Evolutionary conservation across 2,797 vertebrate species (phyloP).

Genomic region (Betta splendens): DNA sequence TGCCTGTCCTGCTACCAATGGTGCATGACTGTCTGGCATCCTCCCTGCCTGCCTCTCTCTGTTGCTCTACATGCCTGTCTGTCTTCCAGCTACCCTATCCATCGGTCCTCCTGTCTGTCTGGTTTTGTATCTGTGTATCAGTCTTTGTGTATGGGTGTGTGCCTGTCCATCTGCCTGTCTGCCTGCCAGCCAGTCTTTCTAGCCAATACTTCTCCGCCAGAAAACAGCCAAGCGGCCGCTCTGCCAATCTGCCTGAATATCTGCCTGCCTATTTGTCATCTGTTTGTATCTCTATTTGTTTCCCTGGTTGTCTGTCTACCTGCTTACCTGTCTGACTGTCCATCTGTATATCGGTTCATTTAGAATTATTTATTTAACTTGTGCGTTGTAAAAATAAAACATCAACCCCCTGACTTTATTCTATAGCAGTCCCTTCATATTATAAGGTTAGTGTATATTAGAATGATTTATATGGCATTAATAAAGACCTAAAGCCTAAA

Average conservation of each 20-base stretch:
- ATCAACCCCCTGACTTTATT: slow-evolving; percentile 9
- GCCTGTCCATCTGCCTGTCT: slow-evolving; percentile 75
- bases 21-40: slow-evolving; percentile 75
- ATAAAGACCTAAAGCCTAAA: background rate
- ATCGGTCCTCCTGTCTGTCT: slow-evolving; percentile 58
- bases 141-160: slow-evolving; percentile 55
- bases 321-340: slow-evolving; percentile 62
- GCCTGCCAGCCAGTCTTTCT: slow-evolving; percentile 67
- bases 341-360: slow-evolving; percentile 61
- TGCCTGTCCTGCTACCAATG: slow-evolving; percentile 71
- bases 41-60: slow-evolving; percentile 37
- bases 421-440: slow-evolving; percentile 1
- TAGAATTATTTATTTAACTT: slow-evolving; percentile 45
- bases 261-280: slow-evolving; percentile 70
- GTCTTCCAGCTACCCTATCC: slow-evolving; percentile 40
- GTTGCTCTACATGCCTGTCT: slow-evolving; percentile 45
- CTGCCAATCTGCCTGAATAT: slow-evolving; percentile 71
- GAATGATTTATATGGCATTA: slow-evolving; percentile 8
- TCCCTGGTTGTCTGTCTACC: slow-evolving; percentile 53
- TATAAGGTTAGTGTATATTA: too few species aligned
- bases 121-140: slow-evolving; percentile 41
- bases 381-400: slow-evolving; percentile 42
- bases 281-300: slow-evolving; percentile 67
- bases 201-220: slow-evolving; percentile 63
- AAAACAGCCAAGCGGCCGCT: slow-evolving; percentile 67